phyloP scores from a whole-genome alignment of 2,888 invertebrate species.

The Aspidiotus destructor region DNA sequence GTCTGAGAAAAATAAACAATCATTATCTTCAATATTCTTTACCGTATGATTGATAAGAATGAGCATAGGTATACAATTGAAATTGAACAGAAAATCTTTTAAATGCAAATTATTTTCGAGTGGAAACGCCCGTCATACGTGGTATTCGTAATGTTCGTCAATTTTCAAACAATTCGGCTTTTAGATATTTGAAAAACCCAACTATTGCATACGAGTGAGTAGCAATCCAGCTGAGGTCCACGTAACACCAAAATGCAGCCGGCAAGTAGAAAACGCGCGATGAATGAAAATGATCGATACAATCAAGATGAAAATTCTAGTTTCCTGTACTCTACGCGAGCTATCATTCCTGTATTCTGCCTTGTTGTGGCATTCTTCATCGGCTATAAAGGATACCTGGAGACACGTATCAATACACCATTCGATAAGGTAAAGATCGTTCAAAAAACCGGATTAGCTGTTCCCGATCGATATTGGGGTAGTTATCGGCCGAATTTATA shows the following conservation, averaged over 20 bases:
- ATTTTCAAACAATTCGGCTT: too few relatives aligned
- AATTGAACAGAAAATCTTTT: too few relatives aligned
- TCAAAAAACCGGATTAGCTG: conserved; percentile 29
- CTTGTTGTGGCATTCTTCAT: conserved; percentile 62
- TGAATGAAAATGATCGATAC: conserved; percentile 22
- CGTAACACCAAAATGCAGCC: conserved; percentile 13
- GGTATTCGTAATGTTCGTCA: too few relatives aligned
- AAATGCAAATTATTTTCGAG: too few relatives aligned
- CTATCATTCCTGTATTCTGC: conserved; percentile 44
- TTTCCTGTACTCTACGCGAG: conserved; percentile 34
- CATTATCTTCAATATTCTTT: too few relatives aligned
- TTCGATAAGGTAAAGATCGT: conserved; percentile 28
- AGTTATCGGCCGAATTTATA: conserved; percentile 80
- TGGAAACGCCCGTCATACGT: too few relatives aligned
- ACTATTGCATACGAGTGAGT: too few relatives aligned
- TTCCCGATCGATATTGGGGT: conserved; percentile 59
- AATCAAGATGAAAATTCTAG: conserved; percentile 18
- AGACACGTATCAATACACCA: conserved; percentile 41
- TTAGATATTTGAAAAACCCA: too few relatives aligned
- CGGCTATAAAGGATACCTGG: conserved; percentile 70
- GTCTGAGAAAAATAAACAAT: too few relatives aligned
- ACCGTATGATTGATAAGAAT: too few relatives aligned
- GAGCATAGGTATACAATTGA: too few relatives aligned
- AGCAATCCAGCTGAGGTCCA: too few relatives aligned
- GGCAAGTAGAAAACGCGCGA: conserved; percentile 1